phyloP scores from a whole-genome alignment of 2,888 invertebrate species.

The Aphidoletes aphidimyza region DNA sequence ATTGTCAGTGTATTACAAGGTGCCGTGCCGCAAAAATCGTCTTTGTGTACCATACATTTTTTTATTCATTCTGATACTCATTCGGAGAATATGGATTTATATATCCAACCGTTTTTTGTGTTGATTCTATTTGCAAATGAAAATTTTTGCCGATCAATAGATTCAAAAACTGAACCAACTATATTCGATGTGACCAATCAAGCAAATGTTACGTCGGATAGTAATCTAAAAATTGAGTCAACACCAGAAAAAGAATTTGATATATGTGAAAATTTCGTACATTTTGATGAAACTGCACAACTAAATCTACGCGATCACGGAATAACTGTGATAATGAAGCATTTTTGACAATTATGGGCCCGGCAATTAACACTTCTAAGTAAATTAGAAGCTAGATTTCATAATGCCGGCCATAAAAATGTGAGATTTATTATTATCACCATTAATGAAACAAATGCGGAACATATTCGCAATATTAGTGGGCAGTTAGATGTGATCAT shows the following conservation, averaged over 20 bases:
- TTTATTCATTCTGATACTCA: not conserved
- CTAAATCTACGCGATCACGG: not conserved
- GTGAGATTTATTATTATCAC: slow-evolving; percentile 48
- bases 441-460: not conserved
- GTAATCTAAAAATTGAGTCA: not conserved
- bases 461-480: not conserved
- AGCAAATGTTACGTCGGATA: not conserved
- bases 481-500: not conserved
- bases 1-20: too few species aligned
- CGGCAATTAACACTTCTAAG: slow-evolving; percentile 53
- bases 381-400: slow-evolving; percentile 53
- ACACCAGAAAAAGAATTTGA: not conserved
- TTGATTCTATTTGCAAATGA: not conserved
- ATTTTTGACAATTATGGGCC: slow-evolving; percentile 50
- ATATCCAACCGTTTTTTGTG: not conserved
- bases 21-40: too few species aligned
- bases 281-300: not conserved
- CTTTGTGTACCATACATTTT: not conserved
- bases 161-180: not conserved
- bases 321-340: slow-evolving; percentile 37
- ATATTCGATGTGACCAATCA: not conserved
- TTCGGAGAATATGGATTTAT: not conserved
- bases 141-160: not conserved
- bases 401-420: slow-evolving; percentile 8
- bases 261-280: slow-evolving; percentile 39